Percentiles rank a stretch among this genome's conserved stretches.
phyloP scores from a whole-genome alignment of 35 echinoderm and acorn worm genomes.

The Anneissia japonica region DNA sequence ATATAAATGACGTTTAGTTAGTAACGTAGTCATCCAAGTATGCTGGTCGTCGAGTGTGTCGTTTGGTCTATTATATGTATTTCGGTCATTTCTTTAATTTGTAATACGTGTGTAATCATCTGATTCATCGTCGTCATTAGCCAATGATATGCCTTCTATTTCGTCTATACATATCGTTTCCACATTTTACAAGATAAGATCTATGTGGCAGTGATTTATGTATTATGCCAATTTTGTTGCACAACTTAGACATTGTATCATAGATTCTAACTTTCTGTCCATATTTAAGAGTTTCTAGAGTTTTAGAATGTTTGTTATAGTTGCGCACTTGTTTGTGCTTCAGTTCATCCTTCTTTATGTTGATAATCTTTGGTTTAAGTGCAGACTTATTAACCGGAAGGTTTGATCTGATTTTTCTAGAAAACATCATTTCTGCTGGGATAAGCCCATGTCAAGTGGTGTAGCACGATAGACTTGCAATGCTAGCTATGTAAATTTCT shows the following conservation, averaged over 20 bases:
- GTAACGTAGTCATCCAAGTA: not conserved
- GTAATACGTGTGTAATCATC: not conserved
- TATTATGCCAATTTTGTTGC: too few relatives aligned
- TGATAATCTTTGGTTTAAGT: not conserved
- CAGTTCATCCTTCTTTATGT: not conserved
- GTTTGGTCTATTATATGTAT: not conserved
- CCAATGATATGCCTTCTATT: not conserved
- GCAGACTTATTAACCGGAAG: not conserved
- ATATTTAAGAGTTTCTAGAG: too few relatives aligned
- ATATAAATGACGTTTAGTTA: too few relatives aligned
- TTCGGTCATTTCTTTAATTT: not conserved
- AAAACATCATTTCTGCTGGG: conserved; percentile 40
- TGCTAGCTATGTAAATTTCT: conserved; percentile 10
- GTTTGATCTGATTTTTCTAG: conserved; percentile 19
- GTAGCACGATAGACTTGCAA: conserved; percentile 16
- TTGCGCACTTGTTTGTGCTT: not conserved
- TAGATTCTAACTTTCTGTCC: too few relatives aligned
- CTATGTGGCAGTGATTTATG: too few relatives aligned
- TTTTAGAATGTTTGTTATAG: not conserved
- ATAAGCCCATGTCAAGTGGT: conserved; percentile 33
- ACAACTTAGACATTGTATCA: too few relatives aligned
- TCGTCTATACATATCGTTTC: too few relatives aligned
- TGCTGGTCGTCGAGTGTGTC: not conserved
- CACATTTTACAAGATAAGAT: too few relatives aligned
- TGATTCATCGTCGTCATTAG: not conserved